These are phyloP conservation scores for Sturnira hondurensis DNA, from an alignment of 2,113 vertebrate genomes.

Conservation along the genomic window DNA sequence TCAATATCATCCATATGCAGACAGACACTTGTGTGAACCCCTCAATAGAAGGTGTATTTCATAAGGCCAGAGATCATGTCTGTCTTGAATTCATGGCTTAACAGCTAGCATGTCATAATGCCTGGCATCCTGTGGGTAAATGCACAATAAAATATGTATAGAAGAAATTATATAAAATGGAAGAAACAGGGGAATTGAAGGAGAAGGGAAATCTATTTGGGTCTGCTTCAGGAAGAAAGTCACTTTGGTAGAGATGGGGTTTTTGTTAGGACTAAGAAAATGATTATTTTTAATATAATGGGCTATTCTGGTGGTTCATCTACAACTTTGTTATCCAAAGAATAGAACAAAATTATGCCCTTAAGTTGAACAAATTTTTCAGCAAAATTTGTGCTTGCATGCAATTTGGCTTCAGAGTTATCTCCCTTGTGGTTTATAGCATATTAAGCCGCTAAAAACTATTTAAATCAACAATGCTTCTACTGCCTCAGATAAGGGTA, in stretches of 20 bases:
- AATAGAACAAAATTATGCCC: slow-evolving; percentile 20
- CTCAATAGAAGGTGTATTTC: neutral
- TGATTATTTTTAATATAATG: slow-evolving; percentile 1
- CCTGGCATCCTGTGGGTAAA: neutral
- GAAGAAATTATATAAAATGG: neutral
- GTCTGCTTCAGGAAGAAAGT: neutral
- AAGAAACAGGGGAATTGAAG: neutral
- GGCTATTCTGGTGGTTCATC: neutral
- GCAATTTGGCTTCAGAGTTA: neutral
- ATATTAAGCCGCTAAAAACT: slow-evolving; percentile 30
- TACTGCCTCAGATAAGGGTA: neutral
- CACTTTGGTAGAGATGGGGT: neutral
- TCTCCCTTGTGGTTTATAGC: slow-evolving; percentile 1
- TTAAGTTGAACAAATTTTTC: slow-evolving; percentile 41
- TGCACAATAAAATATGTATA: neutral
- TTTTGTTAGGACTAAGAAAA: slow-evolving; percentile 26
- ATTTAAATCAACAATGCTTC: slow-evolving; percentile 39
- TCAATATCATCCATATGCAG: neutral
- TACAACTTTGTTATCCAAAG: slow-evolving; percentile 5
- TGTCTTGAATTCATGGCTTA: neutral
- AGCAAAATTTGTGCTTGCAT: slow-evolving; percentile 12
- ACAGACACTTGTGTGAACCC: neutral
- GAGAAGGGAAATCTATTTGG: neutral
- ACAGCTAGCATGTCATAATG: neutral
- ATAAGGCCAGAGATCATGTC: neutral